Percentiles rank a stretch among this genome's conserved stretches.
Conservation (phyloP, 2,888 invertebrate species). For the Callinectes sapidus region DNA sequence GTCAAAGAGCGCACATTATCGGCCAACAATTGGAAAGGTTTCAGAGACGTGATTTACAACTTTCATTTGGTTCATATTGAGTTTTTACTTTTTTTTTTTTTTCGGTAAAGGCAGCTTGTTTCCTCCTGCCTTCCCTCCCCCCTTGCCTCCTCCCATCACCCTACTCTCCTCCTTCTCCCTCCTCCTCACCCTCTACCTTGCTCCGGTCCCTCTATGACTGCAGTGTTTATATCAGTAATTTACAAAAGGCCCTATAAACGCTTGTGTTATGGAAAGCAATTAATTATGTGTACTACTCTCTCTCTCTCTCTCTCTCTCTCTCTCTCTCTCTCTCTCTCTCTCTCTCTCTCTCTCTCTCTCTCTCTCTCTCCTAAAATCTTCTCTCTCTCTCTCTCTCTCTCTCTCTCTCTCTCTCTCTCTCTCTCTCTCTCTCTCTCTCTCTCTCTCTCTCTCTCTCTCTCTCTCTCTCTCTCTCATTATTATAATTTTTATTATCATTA, state of each 20-base stretch:
- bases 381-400: neutral
- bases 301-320: too few relatives aligned
- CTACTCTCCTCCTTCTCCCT: neutral
- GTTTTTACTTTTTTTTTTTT: neutral
- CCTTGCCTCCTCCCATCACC: neutral
- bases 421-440: too few relatives aligned
- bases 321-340: too few relatives aligned
- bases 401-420: too few relatives aligned
- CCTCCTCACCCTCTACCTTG: neutral
- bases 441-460: too few relatives aligned
- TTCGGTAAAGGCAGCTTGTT: neutral
- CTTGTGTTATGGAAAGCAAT: neutral
- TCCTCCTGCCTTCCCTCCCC: neutral
- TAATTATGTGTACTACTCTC: neutral
- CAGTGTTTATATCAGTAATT: neutral
- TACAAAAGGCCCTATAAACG: neutral
- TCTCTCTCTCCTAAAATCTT: too few relatives aligned
- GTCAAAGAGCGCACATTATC: constrained; percentile 20
- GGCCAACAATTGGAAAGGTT: constrained; percentile 7
- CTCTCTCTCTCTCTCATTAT: too few relatives aligned
- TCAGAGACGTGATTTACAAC: constrained; percentile 13
- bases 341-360: too few relatives aligned
- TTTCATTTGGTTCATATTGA: constrained; percentile 19
- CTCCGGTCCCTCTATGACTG: neutral
- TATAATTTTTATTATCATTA: too few relatives aligned